Percentiles rank a stretch among this genome's conserved stretches.
Evolutionary conservation across 1,140 invertebrate species (phyloP).

Genomic region (Sinella curviseta): DNA sequence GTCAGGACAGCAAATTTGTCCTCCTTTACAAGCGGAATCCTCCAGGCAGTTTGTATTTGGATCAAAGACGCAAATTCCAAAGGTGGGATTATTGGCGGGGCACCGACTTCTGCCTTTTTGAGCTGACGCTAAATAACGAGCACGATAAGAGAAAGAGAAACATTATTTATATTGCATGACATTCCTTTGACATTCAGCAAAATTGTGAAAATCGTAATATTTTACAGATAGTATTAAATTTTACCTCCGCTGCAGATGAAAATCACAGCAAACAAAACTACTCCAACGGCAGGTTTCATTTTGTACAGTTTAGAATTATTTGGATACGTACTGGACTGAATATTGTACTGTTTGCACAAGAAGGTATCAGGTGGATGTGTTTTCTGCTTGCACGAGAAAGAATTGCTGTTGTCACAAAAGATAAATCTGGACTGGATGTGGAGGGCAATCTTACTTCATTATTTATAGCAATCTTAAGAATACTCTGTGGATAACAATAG

Average conservation of each 20-base stretch:
- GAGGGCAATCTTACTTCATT: background rate
- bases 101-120: background rate
- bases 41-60: background rate
- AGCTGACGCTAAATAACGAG: background rate
- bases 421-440: background rate
- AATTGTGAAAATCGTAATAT: no score
- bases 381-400: background rate
- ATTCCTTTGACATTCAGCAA: no score
- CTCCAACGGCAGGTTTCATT: background rate
- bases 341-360: no score
- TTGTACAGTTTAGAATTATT: background rate
- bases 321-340: no score
- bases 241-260: background rate
- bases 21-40: background rate
- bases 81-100: background rate
- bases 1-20: conserved; percentile 20
- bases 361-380: background rate
- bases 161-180: background rate
- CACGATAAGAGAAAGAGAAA: background rate
- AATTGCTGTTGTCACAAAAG: background rate
- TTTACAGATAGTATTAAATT: background rate
- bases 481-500: no score
- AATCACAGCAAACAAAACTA: background rate
- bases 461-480: conserved; percentile 3
- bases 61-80: conserved; percentile 23